These are phyloP conservation scores for Penaeus japonicus DNA, from an alignment of 1,140 invertebrate genomes.

Conservation along the genomic window DNA sequence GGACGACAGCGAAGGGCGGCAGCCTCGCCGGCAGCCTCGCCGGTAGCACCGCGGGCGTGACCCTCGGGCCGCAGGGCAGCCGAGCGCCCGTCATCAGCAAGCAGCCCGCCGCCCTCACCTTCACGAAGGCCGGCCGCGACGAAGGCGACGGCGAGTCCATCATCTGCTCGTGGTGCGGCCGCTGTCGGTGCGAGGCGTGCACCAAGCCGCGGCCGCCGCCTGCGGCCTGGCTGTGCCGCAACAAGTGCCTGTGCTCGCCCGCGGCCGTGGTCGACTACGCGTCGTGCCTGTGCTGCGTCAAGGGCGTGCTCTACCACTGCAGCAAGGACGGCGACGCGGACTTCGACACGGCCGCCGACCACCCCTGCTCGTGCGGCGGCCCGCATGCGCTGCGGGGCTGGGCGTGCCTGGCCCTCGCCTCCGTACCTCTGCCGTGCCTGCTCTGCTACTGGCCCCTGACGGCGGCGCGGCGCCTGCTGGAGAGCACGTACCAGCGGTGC, in stretches of 20 bases:
- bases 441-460: constrained; percentile 91
- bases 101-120: constrained; percentile 59
- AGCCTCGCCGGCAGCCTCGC: constrained; percentile 1
- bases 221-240: constrained; percentile 85
- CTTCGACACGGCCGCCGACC: constrained; percentile 76
- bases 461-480: constrained; percentile 79
- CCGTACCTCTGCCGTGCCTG: constrained; percentile 84
- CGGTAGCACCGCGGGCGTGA: constrained; percentile 23
- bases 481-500: constrained; percentile 81
- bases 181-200: constrained; percentile 87
- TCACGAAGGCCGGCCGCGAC: constrained; percentile 57
- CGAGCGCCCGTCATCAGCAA: constrained; percentile 50
- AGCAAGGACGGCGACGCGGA: constrained; percentile 76
- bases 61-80: constrained; percentile 26
- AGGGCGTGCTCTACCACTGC: constrained; percentile 92
- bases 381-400: constrained; percentile 76
- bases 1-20: constrained; percentile 38
- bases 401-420: constrained; percentile 82
- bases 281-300: constrained; percentile 92
- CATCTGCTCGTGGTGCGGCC: constrained; percentile 83
- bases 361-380: constrained; percentile 85
- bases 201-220: constrained; percentile 83
- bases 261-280: constrained; percentile 86
- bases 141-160: constrained; percentile 70
- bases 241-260: constrained; percentile 84